Base-by-base conservation (phyloP, 2,888 invertebrate genomes). In the Nymphalis urticae region DNA sequence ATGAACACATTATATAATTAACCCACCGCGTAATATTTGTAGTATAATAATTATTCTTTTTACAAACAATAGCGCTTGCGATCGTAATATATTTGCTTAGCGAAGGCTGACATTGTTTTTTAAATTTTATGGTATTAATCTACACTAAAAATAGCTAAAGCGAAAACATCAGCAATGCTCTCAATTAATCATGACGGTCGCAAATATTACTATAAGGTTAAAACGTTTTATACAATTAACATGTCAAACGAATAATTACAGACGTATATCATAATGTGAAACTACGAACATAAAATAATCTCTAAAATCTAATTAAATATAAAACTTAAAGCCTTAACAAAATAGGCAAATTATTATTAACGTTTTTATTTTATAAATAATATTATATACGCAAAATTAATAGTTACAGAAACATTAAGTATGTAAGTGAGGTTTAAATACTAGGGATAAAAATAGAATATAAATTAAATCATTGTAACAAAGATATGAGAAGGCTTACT, bases 101-200 rank as follows among this genome's bases (percentile, higher is more conserved):
- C 72, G 72, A 72, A 70, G 32, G 27, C 48, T 50, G 54, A 62
- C 36, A 47, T 36, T 3, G 17, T 10, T 56, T 48, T 47, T 58
- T 60, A 62, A 47, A 61, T 58, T 51, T 48, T 53, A 56, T 62
- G 47, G 16, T 66, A 21, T 56, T 56, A 56, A 19, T 59, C 8
- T 50, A 17, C 8, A 59, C 48, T 19, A 36, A 50, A 65, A 50
- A 56, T 56, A 47, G 69, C 71, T 47, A 56, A 62, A 65, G 71
- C 73, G 73, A 73, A 71, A 71, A 69, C 42, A 68, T 63, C 61
- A 66, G 71, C 71, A 66, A 63, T 66, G 71, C 69, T 60, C 65
- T 66, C 24, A 66, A 66, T 68, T 68, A 59, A 51, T 59, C 42
- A 68, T 16, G 62, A 62, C 48, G 66, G 48, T 53, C 59, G 51